Evolutionary conservation across 2,888 invertebrate species (phyloP), one percentile per base, ranked within the genome.

Genomic region (Tipula lateralis): DNA sequence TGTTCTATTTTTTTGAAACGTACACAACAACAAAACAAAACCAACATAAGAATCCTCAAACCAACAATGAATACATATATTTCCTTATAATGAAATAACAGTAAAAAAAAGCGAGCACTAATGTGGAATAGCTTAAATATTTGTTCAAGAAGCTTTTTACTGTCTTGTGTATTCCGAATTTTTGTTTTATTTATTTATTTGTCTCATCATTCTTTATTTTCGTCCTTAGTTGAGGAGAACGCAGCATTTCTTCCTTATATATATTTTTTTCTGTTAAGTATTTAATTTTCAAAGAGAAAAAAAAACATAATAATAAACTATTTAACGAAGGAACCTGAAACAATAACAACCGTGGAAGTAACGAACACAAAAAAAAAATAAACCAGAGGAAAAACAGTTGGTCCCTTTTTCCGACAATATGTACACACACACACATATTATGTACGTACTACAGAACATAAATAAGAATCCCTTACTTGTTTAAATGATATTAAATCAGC

Each of bases 401-500:
- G 82, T 83, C 66, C 66, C 9, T 83, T 16, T 83, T 83, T 19
- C 9, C 4, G 83, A 24, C 24, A 34, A 34, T 34, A 34, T 7
- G 7, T 83, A 16, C 32, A 34, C 16, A 30, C 1, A 29, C 16
- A 81, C 13, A 81, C n/a, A 81, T 24, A 29, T 1, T 29, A 82
- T 29, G 16, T 82, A 82, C n/a, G 82, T 30, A 44, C n/a, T 44
- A 2, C 3, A 44, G 44, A 44, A 36, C 16, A 16, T 16, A 16
- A 34, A 30, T 83, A 30, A 29, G 32, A 83, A 32, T 32, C 32
- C 83, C 83, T 83, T 24, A 3, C 24, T 66, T 66, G 19, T 66
- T 66, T 83, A 83, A 83, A 83, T 83, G 83, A 16, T 34, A 83
- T 83, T 83, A 83, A 83, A 83, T 83, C 83, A 83, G 83, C 83